phyloP scores from a whole-genome alignment of 1,140 invertebrate genomes.

The Bombus terrestris region DNA sequence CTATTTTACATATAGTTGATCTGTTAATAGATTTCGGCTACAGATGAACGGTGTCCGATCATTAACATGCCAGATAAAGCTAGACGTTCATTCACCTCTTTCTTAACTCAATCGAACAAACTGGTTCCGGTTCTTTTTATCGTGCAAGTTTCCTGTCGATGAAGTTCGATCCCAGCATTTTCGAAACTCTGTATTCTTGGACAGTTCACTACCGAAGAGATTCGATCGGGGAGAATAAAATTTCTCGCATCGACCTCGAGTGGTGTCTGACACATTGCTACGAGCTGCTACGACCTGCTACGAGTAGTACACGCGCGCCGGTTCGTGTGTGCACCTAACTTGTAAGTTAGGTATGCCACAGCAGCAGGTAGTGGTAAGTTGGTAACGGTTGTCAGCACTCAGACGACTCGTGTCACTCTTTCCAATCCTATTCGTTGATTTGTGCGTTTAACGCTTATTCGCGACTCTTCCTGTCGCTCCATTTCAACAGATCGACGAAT shows the following conservation, averaged over 20 bases:
- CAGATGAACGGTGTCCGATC: neutral
- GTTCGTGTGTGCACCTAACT: constrained; percentile 22
- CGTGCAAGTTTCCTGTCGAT: neutral
- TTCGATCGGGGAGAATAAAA: constrained; percentile 4
- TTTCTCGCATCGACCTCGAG: constrained; percentile 53
- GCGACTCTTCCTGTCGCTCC: constrained; percentile 8
- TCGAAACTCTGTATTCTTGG: neutral
- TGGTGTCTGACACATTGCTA: constrained; percentile 25
- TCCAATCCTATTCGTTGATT: constrained; percentile 57
- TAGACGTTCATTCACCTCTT: neutral
- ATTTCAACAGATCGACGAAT: neutral
- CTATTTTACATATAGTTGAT: neutral
- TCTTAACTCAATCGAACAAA: neutral
- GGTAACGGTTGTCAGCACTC: constrained; percentile 66
- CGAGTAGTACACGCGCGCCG: neutral
- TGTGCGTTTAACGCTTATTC: constrained; percentile 51
- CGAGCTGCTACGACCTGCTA: neutral
- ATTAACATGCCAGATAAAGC: neutral
- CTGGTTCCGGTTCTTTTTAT: neutral
- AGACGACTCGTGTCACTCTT: constrained; percentile 61
- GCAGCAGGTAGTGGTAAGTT: constrained; percentile 39
- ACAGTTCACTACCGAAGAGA: constrained; percentile 12
- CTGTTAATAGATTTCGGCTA: neutral
- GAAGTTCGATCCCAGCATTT: neutral
- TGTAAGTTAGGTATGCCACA: constrained; percentile 56